Evolutionary conservation across 2,113 vertebrate genomes (phyloP).

Genomic region (Chrysochloris asiatica): DNA sequence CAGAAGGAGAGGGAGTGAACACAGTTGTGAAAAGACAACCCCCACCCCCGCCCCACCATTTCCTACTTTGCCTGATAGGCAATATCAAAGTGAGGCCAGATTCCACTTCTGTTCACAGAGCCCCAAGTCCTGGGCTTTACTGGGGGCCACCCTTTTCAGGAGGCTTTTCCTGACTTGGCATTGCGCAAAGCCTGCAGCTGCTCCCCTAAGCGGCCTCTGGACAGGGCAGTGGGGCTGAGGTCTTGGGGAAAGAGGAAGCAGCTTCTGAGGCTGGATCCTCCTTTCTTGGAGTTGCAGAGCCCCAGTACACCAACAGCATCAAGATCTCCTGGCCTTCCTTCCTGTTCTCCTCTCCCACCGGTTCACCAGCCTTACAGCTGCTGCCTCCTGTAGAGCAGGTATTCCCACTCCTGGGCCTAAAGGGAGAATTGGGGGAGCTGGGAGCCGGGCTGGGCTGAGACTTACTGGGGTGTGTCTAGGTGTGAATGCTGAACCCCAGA

Average conservation of each 20-base stretch:
- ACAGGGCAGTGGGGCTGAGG: background rate
- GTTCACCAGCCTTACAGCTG: background rate
- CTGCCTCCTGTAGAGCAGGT: slow-evolving; percentile 36
- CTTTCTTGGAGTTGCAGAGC: background rate
- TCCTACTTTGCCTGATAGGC: background rate
- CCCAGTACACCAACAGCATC: background rate
- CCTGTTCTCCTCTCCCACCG: background rate
- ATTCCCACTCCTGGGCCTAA: background rate
- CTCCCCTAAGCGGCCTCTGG: background rate
- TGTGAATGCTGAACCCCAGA: background rate
- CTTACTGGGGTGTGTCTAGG: background rate
- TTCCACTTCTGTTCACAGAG: background rate
- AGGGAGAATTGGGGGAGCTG: background rate
- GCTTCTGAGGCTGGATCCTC: background rate
- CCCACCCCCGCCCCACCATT: background rate
- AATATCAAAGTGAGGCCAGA: too few species aligned
- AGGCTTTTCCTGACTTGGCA: slow-evolving; percentile 31
- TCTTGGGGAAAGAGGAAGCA: slow-evolving; percentile 68
- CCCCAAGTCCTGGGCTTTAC: background rate
- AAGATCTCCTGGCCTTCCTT: background rate
- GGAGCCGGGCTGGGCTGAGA: background rate
- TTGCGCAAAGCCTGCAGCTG: slow-evolving; percentile 67
- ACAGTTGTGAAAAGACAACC: background rate
- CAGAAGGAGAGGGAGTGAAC: background rate
- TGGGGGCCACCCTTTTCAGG: fast-evolving